These are phyloP conservation scores for Xylota sylvarum DNA, from an alignment of 2,888 invertebrate species.

Conservation along the genomic window DNA sequence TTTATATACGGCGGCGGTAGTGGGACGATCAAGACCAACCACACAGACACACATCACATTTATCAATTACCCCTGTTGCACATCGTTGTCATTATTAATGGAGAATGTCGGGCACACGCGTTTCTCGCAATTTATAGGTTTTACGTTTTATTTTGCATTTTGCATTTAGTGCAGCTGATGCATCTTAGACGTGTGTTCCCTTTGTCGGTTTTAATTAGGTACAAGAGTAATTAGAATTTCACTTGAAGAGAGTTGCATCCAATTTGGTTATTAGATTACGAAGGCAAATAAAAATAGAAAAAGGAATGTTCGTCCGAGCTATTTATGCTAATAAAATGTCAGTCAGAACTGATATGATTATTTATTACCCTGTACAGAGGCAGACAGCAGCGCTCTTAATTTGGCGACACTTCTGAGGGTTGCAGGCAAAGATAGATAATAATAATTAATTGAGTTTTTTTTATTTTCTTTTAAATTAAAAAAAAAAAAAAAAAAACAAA, in stretches of 20 bases:
- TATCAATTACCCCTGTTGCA: constrained; percentile 37
- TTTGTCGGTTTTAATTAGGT: constrained; percentile 10
- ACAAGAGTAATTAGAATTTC: constrained; percentile 18
- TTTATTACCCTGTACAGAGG: constrained; percentile 45
- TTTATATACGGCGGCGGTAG: too few relatives aligned
- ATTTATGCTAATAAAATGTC: constrained; percentile 66
- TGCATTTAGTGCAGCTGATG: background rate
- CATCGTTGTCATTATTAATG: constrained; percentile 59
- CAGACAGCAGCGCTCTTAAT: constrained; percentile 50
- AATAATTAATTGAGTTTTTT: constrained; percentile 42
- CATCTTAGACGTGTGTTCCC: background rate
- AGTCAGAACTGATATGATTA: constrained; percentile 54
- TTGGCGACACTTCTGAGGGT: constrained; percentile 63
- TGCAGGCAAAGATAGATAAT: constrained; percentile 12
- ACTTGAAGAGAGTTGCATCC: constrained; percentile 17
- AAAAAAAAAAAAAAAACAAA: background rate
- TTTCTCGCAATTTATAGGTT: constrained; percentile 53
- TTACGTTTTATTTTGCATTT: constrained; percentile 2
- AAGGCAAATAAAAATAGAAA: constrained; percentile 29
- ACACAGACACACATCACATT: constrained; percentile 26
- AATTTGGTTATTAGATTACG: constrained; percentile 13
- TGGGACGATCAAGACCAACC: too few relatives aligned
- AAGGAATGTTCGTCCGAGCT: constrained; percentile 26
- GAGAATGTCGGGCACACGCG: constrained; percentile 60
- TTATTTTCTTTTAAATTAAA: constrained; percentile 26